Conservation (phyloP, 2,888 invertebrate genomes). For the Synergus japonicus region DNA sequence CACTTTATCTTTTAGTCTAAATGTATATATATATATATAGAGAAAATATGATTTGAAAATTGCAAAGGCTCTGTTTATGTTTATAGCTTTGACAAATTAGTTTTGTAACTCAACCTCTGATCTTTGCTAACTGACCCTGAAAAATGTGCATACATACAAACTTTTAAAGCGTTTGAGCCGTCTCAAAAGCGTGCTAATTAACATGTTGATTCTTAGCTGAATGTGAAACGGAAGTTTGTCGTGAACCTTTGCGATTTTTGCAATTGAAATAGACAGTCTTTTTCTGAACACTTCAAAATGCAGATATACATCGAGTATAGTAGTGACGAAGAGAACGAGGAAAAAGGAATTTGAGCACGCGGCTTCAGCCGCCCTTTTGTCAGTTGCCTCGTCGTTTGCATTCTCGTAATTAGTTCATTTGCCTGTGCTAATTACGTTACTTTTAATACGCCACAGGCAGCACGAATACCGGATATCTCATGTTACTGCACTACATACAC, state of each 20-base stretch:
- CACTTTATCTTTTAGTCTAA: too few species aligned
- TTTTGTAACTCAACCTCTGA: neutral
- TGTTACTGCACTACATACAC: constrained; percentile 27
- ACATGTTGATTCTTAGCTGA: constrained; percentile 66
- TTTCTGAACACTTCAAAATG: neutral
- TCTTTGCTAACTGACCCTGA: constrained; percentile 16
- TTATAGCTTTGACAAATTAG: constrained; percentile 12
- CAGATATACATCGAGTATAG: constrained; percentile 22
- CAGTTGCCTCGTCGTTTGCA: constrained; percentile 66
- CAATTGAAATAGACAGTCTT: constrained; percentile 37
- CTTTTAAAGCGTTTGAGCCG: neutral
- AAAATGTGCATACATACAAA: neutral
- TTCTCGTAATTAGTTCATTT: constrained; percentile 76
- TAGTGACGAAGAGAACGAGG: constrained; percentile 48
- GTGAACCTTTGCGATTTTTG: constrained; percentile 43
- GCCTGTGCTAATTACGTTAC: constrained; percentile 73
- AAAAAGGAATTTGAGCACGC: constrained; percentile 52
- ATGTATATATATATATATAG: too few species aligned
- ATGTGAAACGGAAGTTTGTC: constrained; percentile 46
- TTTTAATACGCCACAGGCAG: constrained; percentile 58
- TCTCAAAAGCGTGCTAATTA: constrained; percentile 65
- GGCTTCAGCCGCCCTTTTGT: constrained; percentile 63
- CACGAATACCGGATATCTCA: constrained; percentile 33
- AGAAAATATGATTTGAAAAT: too few species aligned
- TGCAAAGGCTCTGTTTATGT: neutral